Evolutionary conservation across 2,888 invertebrate species (phyloP).

Genomic region (Auanema freiburgensis): DNA sequence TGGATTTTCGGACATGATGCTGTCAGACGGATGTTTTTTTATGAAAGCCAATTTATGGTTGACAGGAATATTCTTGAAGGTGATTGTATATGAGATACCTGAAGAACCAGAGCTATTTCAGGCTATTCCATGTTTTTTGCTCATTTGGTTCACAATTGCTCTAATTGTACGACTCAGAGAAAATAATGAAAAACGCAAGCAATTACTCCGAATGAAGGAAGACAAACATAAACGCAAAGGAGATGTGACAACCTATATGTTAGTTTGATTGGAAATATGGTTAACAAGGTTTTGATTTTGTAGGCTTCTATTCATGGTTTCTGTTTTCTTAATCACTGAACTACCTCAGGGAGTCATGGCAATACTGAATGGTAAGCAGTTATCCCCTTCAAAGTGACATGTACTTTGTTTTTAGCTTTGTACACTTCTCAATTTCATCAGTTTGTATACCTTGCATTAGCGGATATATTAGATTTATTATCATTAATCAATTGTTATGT

Average conservation of each 20-base stretch:
- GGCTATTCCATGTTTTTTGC: constrained; percentile 41
- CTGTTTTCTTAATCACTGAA: constrained; percentile 78
- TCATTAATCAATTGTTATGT: constrained; percentile 55
- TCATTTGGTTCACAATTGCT: constrained; percentile 43
- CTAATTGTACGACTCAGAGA: constrained; percentile 34
- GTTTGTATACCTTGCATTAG: constrained; percentile 45
- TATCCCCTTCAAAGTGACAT: background rate
- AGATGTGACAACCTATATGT: constrained; percentile 43
- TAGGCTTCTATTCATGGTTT: constrained; percentile 78
- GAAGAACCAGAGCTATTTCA: constrained; percentile 23
- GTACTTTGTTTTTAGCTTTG: constrained; percentile 35
- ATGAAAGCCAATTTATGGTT: constrained; percentile 53
- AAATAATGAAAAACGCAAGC: constrained; percentile 39
- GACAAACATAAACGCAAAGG: constrained; percentile 36
- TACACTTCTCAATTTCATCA: constrained; percentile 50
- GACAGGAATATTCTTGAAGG: constrained; percentile 48
- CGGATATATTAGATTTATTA: constrained; percentile 48
- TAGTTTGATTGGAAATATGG: background rate
- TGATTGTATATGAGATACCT: background rate
- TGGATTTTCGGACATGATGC: constrained; percentile 43
- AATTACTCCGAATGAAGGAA: constrained; percentile 35
- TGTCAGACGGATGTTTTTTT: constrained; percentile 39
- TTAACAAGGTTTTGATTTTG: constrained; percentile 70
- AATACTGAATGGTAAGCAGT: constrained; percentile 40
- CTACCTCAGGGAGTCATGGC: constrained; percentile 68